Base-by-base conservation (phyloP, 2,888 invertebrate genomes). In the Spialia ferax region DNA sequence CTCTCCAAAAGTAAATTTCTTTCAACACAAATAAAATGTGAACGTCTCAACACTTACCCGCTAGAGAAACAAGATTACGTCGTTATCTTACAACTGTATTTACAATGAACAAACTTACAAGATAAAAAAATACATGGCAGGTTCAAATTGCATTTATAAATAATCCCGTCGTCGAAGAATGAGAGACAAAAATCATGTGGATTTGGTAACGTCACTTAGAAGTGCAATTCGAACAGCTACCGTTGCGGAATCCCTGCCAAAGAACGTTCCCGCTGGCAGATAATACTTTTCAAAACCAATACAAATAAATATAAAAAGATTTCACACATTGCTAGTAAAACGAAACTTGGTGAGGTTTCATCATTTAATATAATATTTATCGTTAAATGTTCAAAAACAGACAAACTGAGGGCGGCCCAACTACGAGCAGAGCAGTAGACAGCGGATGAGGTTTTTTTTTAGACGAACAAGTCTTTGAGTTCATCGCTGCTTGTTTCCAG, bases 11-110 rank as follows among this genome's bases (percentile, higher is more conserved):
- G 78, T 77, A 76, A 74, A 62, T 74, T 60, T 74, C 74, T 70
- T 67, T 79, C 79, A 89, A 88, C 88, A 85, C 83, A 88, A 87
- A 84, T 88, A 89, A 84, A 89, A 88, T 87, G 87, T 88, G 82
- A 87, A 87, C 72, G 69, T 81, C 72, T 86, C 83, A 89, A 89
- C 89, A 86, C 89, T 89, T 89, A 89, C 69, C 73, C 72, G 74
- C 81, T 83, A 82, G 77, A 76, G 80, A 86, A 85, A 83, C 80
- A 81, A 79, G 77, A 74, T 79, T 73, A 74, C 71, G 74, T 77
- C 71, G 74, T 77, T 82, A 84, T 79, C 74, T 82, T 85, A 84
- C 80, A 62, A 62, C 45, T 74, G 78, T 87, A 86, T 86, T 83
- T 85, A 88, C 87, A 63, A 63, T 68, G 68, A 64, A 70, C 52